Conservation (phyloP, 2,113 vertebrate species). For the Synodontis membranacea region DNA sequence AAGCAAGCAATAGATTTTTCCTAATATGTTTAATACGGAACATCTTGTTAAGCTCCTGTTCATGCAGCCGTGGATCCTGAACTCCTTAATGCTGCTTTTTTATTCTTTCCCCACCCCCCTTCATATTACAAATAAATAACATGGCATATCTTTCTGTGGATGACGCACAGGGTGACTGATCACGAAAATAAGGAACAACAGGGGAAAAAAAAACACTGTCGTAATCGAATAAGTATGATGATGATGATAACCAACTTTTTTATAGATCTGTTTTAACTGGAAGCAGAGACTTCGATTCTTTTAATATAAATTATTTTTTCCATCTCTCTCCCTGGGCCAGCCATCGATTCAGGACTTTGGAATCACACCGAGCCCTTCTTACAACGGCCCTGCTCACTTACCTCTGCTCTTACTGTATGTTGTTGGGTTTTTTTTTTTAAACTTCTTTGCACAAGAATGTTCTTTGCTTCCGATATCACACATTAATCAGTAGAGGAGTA, state of each 20-base stretch:
- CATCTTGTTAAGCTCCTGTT: not conserved
- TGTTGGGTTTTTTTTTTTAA: no score
- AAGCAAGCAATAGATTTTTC: not conserved
- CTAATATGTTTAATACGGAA: not conserved
- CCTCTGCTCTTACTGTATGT: not conserved
- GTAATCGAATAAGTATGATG: not conserved
- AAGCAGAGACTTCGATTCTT: not conserved
- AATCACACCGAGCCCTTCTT: not conserved
- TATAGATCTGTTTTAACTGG: not conserved
- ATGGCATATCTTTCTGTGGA: not conserved
- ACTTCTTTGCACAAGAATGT: no score
- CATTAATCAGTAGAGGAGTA: not conserved
- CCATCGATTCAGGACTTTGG: not conserved
- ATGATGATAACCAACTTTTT: not conserved
- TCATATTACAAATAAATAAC: not conserved
- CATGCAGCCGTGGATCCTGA: not conserved
- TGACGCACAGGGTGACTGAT: not conserved
- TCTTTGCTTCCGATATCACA: not conserved
- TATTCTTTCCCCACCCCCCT: no score
- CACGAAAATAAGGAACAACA: not conserved
- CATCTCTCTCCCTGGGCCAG: not conserved
- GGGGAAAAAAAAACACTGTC: not conserved
- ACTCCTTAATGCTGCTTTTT: not conserved
- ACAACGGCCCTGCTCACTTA: not conserved
- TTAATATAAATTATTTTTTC: not conserved